Evolutionary conservation across 1,140 invertebrate genomes (phyloP), one percentile per base, ranked within the genome.

Genomic region (Tenebrio molitor): DNA sequence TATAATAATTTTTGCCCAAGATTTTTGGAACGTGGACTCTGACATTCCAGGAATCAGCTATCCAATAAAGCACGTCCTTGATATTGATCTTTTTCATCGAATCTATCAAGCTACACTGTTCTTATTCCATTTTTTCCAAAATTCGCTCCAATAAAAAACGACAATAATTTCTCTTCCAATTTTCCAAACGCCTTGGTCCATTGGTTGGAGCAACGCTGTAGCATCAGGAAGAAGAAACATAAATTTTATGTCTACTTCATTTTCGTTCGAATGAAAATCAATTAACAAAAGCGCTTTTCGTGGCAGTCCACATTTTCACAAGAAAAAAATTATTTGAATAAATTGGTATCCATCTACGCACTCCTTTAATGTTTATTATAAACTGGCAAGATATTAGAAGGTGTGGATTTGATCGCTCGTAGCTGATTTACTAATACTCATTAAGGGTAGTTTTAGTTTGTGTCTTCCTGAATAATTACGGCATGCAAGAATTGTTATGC

Each of bases 221-320:
- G 82, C 81, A 74, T 87, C 86, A 36, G 83, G 75, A 15, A 86
- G 84, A 7, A 87, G 75, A 78, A 83, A 86, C 10, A 53, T 72
- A 14, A 44, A 44, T 70, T 74, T 7, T 81, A 71, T 69, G 75
- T 73, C 68, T 63, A 53, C 58, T 46, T 71, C 65, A 21, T 74
- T 63, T 63, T 68, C 73, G 41, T 63, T 34, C 53, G 75, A 76
- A 74, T 81, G 79, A 25, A 76, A 71, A 8, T 29, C 25, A 29
- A 29, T 8, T 29, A 29, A 8, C 25, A 29, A 29, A 29, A 29
- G 25, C 25, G 25, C 25, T 29, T 29, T 29, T 29, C 8, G 25
- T 29, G 25, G 25, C 25, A 29, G 25, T 29, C 25, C 25, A 29
- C 25, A 29, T 29, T 29, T 29, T 29, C 25, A 29, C 25, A 4